Evolutionary conservation across 2,888 invertebrate species (phyloP), one percentile per base, ranked within the genome.

Genomic region (Thera obeliscata): DNA sequence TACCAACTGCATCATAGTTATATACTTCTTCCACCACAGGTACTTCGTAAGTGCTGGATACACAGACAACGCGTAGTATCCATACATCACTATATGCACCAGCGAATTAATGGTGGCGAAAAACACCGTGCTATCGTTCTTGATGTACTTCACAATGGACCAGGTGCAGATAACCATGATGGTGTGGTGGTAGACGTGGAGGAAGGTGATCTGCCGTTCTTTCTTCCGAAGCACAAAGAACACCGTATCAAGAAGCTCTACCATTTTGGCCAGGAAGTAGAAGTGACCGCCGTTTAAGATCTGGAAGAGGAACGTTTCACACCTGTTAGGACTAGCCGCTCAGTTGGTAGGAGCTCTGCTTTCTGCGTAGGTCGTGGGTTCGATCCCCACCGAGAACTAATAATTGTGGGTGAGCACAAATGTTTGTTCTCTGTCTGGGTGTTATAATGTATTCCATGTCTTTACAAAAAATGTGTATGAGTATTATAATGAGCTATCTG

Each of bases 181-280:
- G 0, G 95, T 93, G 83, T 98, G 98, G 85, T 98, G 98, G 82
- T 97, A 98, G 0, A 98, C 96, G 82, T 98, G 98, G 54, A 98
- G 95, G 81, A 97, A 97, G 0, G 97, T 95, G 0, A 98, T 95
- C 86, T 98, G 98, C 49, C 95, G 78, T 93, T 94, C 73, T 87
- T 93, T 83, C 87, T 98, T 98, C n/a, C 98, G 94, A 72, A 98
- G 88, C 3, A 98, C 96, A 86, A 98, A 98, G 90, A 98, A 98
- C 2, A 97, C 95, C 0, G 97, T 97, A 80, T 97, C 97, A 62
- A 96, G 77, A 0, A 97, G 91, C 81, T 97, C 97, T 0, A 96
- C 89, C 7, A 97, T 85, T 87, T 97, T 97, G 3, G 96, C 95
- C 69, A 96, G 88, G 82, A 96, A 96, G 81, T 96, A 97, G 81